phyloP scores from a whole-genome alignment of 2,888 invertebrate genomes.

The Cyaniris semiargus region DNA sequence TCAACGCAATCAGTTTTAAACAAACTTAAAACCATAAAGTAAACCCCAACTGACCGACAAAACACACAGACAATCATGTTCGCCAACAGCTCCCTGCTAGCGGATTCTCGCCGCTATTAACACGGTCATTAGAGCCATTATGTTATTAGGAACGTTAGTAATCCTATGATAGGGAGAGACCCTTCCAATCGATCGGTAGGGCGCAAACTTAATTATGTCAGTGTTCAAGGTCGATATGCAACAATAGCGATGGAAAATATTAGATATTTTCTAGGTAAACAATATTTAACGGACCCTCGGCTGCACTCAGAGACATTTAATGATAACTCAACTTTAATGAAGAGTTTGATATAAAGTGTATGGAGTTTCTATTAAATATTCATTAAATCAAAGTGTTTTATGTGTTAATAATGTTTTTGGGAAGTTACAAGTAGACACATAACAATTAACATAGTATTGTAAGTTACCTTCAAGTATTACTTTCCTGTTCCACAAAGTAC shows the following conservation, averaged over 20 bases:
- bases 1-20: conserved; percentile 29
- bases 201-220: conserved; percentile 68
- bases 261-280: not conserved
- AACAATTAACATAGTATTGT: no score
- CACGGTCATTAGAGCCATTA: not conserved
- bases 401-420: no score
- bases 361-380: no score
- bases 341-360: no score
- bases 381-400: no score
- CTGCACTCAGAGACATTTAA: no score
- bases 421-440: no score
- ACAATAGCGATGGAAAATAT: not conserved
- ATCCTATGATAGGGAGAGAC: conserved; percentile 56
- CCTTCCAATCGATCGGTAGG: conserved; percentile 67
- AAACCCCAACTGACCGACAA: conserved; percentile 32
- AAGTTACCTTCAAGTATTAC: no score
- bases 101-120: not conserved
- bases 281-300: not conserved
- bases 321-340: no score
- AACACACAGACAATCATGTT: conserved; percentile 15
- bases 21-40: conserved; percentile 24
- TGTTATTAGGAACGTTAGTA: conserved; percentile 36
- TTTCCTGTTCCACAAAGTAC: no score
- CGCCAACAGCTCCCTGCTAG: not conserved
- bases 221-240: conserved; percentile 65